Conservation (phyloP, 2,797 vertebrate species). For the Chelon auratus region DNA sequence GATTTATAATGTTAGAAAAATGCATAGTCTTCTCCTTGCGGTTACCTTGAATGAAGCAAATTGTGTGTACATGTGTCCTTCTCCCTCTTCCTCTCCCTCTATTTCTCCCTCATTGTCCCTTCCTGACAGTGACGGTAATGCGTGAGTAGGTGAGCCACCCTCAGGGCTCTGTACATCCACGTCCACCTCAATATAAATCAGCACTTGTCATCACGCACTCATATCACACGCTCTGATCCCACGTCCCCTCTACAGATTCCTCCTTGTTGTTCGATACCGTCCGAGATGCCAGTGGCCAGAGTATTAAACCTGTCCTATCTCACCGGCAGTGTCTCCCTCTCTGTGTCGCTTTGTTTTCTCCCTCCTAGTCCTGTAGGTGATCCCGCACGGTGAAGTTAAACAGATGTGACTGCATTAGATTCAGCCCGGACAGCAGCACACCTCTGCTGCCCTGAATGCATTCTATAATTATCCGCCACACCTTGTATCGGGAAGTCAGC, state of each 20-base stretch:
- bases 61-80: slow-evolving; percentile 13
- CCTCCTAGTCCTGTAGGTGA: slow-evolving; percentile 75
- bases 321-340: slow-evolving; percentile 62
- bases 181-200: slow-evolving; percentile 86
- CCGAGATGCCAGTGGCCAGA: slow-evolving; percentile 79
- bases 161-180: slow-evolving; percentile 78
- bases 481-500: slow-evolving; percentile 78
- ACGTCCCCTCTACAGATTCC: slow-evolving; percentile 70
- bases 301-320: slow-evolving; percentile 73
- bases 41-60: slow-evolving; percentile 42
- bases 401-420: slow-evolving; percentile 86
- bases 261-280: slow-evolving; percentile 62
- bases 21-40: slow-evolving; percentile 27
- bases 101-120: slow-evolving; percentile 60
- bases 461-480: slow-evolving; percentile 85
- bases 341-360: slow-evolving; percentile 66
- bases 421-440: slow-evolving; percentile 78
- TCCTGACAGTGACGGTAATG: slow-evolving; percentile 85
- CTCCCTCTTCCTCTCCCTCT: slow-evolving; percentile 15
- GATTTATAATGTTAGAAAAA: not conserved
- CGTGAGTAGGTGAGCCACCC: slow-evolving; percentile 82
- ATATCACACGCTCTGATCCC: slow-evolving; percentile 83
- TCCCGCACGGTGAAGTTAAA: slow-evolving; percentile 79
- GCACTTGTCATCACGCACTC: slow-evolving; percentile 85
- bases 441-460: slow-evolving; percentile 80